Percentiles rank a stretch among this genome's conserved stretches.
These are phyloP conservation scores for Solenopsis invicta DNA, from an alignment of 1,140 invertebrate genomes.

Conservation along the genomic window DNA sequence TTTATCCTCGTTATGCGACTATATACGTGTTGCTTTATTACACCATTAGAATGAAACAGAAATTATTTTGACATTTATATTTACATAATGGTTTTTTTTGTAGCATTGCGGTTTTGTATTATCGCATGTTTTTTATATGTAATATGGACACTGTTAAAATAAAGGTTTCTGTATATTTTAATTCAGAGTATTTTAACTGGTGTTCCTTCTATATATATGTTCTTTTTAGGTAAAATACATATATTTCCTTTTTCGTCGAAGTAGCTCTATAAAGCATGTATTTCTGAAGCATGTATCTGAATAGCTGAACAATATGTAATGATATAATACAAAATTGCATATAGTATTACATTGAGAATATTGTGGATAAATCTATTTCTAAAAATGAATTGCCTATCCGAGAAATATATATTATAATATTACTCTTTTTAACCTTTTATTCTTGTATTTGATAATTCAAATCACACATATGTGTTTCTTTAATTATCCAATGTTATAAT, in stretches of 20 bases:
- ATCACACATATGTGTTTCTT: not conserved
- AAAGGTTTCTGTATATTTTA: constrained; percentile 71
- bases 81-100: constrained; percentile 42
- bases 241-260: constrained; percentile 62
- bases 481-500: not conserved
- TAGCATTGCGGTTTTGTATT: constrained; percentile 55
- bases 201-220: constrained; percentile 65
- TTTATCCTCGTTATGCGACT: constrained; percentile 19
- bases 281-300: not conserved
- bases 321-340: not conserved
- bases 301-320: not conserved
- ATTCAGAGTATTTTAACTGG: constrained; percentile 67
- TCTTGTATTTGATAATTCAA: not conserved
- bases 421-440: not conserved
- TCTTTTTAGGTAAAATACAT: constrained; percentile 32
- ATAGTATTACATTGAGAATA: constrained; percentile 6
- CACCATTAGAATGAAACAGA: not conserved
- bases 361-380: not conserved
- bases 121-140: constrained; percentile 67
- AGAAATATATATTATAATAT: not conserved
- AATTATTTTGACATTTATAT: constrained; percentile 34
- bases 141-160: constrained; percentile 70
- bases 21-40: constrained; percentile 17
- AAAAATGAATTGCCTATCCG: not conserved
- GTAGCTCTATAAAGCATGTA: constrained; percentile 16